phyloP scores from a whole-genome alignment of 2,797 vertebrate species.

The Sphenopsis melanotis region DNA sequence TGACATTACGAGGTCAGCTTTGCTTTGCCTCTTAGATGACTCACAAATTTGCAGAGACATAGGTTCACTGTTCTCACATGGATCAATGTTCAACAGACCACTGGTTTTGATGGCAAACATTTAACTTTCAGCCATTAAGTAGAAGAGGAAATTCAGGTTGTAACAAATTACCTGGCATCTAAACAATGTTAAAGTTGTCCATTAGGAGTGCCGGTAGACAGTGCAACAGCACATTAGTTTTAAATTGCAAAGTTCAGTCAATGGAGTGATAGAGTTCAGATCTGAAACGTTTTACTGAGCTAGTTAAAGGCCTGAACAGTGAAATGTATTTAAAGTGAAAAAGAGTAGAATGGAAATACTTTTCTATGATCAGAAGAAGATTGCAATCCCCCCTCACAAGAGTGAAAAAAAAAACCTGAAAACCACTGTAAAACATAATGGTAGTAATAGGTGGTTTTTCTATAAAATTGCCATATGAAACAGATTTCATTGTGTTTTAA shows the following conservation, averaged over 20 bases:
- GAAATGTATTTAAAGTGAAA: not conserved
- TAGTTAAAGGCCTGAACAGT: not conserved
- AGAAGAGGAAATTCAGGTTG: constrained; percentile 48
- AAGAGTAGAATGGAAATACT: not conserved
- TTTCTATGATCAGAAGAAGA: not conserved
- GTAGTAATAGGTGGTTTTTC: not conserved
- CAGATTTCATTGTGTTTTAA: not conserved
- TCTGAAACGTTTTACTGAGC: not conserved
- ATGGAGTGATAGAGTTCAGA: constrained; percentile 8
- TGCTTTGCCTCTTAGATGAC: constrained; percentile 70
- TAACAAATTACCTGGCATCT: constrained; percentile 66
- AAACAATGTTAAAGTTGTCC: constrained; percentile 44
- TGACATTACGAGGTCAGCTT: constrained; percentile 73
- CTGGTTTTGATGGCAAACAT: constrained; percentile 62
- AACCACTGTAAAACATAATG: not conserved
- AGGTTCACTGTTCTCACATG: constrained; percentile 69
- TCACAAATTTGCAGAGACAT: constrained; percentile 73
- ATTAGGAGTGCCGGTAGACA: constrained; percentile 21
- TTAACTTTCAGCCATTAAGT: constrained; percentile 69
- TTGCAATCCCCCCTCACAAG: not conserved
- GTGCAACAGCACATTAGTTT: not conserved
- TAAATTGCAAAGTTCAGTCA: constrained; percentile 46
- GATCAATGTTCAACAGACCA: constrained; percentile 67
- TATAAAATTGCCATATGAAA: not conserved
- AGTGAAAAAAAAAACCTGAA: not conserved